Base-by-base conservation (phyloP, 2,113 vertebrate species). In the Rattus norvegicus region DNA sequence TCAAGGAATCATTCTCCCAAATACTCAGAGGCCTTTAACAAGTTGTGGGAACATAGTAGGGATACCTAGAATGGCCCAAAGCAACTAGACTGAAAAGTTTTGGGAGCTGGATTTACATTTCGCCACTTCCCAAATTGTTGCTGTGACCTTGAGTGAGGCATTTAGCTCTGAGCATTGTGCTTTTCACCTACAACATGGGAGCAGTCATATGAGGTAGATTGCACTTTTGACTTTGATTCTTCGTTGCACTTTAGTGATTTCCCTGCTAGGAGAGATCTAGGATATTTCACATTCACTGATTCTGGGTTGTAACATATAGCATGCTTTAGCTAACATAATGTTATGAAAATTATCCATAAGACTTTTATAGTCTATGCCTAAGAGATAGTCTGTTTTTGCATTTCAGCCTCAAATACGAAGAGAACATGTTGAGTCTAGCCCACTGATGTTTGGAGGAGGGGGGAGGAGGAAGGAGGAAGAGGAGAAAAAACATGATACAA, bases 111-210 rank as follows among this genome's bases (percentile, higher is more conserved):
- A 70, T 93, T 87, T 95, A 54, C 43, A 93, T 95, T 52, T 72
- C 17, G 69, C 33, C 14, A 43, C 7, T 93, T 6, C 20, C 26
- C 59, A 88, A 65, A 86, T 54, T 93, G 87, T 94, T n/a, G n/a
- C 6, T 69, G 49, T 73, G 59, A 92, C 8, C 14, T 76, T 65
- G 43, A 69, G 73, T 30, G 92, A 90, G 87, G 75, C 20, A 93
- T 86, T 93, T 14, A 87, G 8, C 76, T 96, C 39, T 94, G 49
- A 67, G 36, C 95, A 89, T 90, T 43, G 26, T 22, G 26, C 76
- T 85, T 91, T 70, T 92, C 36, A 91, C 72, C 14, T 93, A 26
- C 88, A 92, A 97, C 94, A 94, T 20, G 28, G 81, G n/a, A 95
- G 54, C 7, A 77, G 54, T 61, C 36, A 9, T 39, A 76, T 65